Base-by-base conservation (phyloP, 35 echinoderm and acorn worm genomes). In the Strongylocentrotus purpuratus region DNA sequence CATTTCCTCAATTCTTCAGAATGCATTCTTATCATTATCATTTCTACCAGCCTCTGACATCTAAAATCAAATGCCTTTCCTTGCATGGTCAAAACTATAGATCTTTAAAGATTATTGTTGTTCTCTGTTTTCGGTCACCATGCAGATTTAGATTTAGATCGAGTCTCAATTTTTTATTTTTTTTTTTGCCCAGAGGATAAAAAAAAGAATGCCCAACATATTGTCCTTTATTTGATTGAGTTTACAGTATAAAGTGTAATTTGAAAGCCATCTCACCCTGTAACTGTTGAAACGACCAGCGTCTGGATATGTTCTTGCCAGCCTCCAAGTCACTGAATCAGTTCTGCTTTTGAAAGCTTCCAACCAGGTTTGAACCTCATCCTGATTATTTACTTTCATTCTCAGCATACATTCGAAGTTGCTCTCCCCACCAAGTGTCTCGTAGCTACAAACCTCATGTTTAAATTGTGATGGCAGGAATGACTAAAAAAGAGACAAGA, bases 341-440 rank as follows among this genome's bases (percentile, higher is more conserved):
- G 94, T 45, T 14, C 32, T 55, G 9, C 32, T 33, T 41, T 94
- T 32, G 61, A 94, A 94, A 8, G n/a, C 94, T 85, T 94, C 55
- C 61, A 94, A 85, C 94, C 94, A 94, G 31, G 61, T 85, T 22
- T 94, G 45, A 93, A 58, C 92, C 20, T 93, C 92, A 47, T 31
- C 28, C 47, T 93, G n/a, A 3, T 33, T 93, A 15, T 10, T 50
- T 50, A 93, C 32, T 47, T 45, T 93, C 92, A 93, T 46, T 25
- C 92, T 46, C 31, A 93, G 17, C 15, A 93, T 31, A 93, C 92
- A 47, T 32, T 50, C 25, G 31, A 93, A 93, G 47, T 93, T 93
- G 5, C 45, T 93, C 31, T 58, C 92, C 48, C 48, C 48, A 46
- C 47, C 92, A 25, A 93, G 33, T 17, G 33, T 31, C 47, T 93